phyloP scores from a whole-genome alignment of 2,888 invertebrate species.

The Pachymerium ferrugineum region DNA sequence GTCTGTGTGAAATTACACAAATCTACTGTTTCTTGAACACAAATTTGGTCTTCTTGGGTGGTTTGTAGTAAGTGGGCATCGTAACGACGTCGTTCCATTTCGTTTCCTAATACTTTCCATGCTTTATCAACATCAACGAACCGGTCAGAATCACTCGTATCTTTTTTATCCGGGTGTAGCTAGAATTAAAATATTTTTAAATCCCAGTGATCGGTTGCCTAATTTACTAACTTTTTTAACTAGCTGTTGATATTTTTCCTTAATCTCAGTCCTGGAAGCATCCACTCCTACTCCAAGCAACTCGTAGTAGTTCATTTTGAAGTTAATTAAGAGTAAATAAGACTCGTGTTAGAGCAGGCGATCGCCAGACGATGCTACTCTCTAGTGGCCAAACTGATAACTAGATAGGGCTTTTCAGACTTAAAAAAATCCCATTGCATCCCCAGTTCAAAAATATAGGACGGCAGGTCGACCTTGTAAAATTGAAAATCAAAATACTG shows the following conservation, averaged over 20 bases:
- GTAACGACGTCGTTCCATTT: constrained; percentile 32
- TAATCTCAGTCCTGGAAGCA: constrained; percentile 35
- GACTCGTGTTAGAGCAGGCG: background rate
- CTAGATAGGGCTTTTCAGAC: no score
- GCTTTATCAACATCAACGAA: constrained; percentile 35
- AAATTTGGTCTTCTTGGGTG: background rate
- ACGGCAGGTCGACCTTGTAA: no score
- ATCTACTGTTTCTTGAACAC: background rate
- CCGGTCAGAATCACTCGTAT: background rate
- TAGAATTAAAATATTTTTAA: no score
- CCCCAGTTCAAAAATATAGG: no score
- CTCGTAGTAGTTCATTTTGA: background rate
- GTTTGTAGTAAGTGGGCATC: constrained; percentile 32
- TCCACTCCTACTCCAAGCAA: constrained; percentile 28
- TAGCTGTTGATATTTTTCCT: constrained; percentile 34
- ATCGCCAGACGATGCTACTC: background rate
- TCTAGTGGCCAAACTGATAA: no score
- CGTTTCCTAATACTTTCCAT: constrained; percentile 35
- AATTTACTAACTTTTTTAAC: constrained; percentile 18
- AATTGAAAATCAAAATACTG: no score
- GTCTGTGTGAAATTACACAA: background rate
- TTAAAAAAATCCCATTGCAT: no score
- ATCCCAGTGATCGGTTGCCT: no score
- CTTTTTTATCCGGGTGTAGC: constrained; percentile 36
- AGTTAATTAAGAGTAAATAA: background rate